These are phyloP conservation scores for Agrilus planipennis DNA, from an alignment of 1,140 invertebrate species.

Conservation along the genomic window DNA sequence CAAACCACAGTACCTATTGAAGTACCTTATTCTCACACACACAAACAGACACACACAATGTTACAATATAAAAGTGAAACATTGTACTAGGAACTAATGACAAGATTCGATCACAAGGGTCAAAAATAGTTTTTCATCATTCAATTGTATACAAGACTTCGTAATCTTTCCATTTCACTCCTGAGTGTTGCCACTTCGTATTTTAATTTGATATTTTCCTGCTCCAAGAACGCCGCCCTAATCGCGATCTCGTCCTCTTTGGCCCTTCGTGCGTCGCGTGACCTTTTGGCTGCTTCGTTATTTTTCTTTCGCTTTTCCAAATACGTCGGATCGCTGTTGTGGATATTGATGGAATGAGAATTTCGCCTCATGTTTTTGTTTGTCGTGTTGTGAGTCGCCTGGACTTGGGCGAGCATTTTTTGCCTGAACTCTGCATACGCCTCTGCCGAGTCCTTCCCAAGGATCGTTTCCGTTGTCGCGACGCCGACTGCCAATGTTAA, in stretches of 20 bases:
- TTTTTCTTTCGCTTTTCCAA: slow-evolving; percentile 82
- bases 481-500: slow-evolving; percentile 42
- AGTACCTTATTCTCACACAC: too few relatives aligned
- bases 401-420: slow-evolving; percentile 51
- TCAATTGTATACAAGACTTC: slow-evolving; percentile 7
- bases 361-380: slow-evolving; percentile 55
- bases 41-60: too few relatives aligned
- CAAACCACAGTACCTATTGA: too few relatives aligned
- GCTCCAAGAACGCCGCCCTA: slow-evolving; percentile 69
- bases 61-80: background rate
- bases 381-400: slow-evolving; percentile 41
- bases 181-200: slow-evolving; percentile 43
- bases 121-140: background rate
- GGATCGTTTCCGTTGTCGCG: slow-evolving; percentile 34
- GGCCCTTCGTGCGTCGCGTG: slow-evolving; percentile 73
- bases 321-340: slow-evolving; percentile 59
- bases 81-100: background rate
- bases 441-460: slow-evolving; percentile 42
- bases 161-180: slow-evolving; percentile 17
- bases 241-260: slow-evolving; percentile 91
- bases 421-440: slow-evolving; percentile 55
- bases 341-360: slow-evolving; percentile 7
- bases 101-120: slow-evolving; percentile 1
- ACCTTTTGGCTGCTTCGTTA: slow-evolving; percentile 91
- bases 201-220: slow-evolving; percentile 58